Conservation (phyloP, 2,797 vertebrate species). For the Aplochiton taeniatus region DNA sequence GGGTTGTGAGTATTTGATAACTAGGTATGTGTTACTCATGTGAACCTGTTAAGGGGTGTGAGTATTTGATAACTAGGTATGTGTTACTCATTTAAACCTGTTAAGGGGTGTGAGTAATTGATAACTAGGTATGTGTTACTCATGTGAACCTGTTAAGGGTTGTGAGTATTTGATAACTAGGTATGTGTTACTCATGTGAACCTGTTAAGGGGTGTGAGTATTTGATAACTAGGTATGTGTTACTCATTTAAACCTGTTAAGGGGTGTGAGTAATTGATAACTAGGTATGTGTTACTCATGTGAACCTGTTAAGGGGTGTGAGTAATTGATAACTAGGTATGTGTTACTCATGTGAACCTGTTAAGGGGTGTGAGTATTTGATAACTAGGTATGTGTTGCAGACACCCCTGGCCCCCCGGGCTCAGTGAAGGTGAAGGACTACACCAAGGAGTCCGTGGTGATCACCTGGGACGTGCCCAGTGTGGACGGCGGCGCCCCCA, state of each 20-base stretch:
- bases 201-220: too few relatives aligned
- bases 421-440: slow-evolving; percentile 92
- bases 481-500: slow-evolving; percentile 92
- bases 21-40: slow-evolving; percentile 9
- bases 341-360: too few relatives aligned
- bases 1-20: neutral
- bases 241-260: slow-evolving; percentile 7
- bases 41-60: too few relatives aligned
- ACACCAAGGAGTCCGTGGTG: slow-evolving; percentile 94
- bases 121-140: slow-evolving; percentile 11
- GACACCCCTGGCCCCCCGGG: slow-evolving; percentile 95
- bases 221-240: neutral
- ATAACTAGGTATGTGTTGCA: slow-evolving; percentile 45
- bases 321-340: too few relatives aligned
- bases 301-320: too few relatives aligned
- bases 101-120: too few relatives aligned
- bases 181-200: slow-evolving; percentile 8
- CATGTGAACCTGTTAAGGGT: too few relatives aligned
- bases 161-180: neutral
- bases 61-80: neutral
- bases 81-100: slow-evolving; percentile 10
- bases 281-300: slow-evolving; percentile 9
- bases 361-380: too few relatives aligned
- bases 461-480: slow-evolving; percentile 97
- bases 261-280: neutral